phyloP scores from a whole-genome alignment of 2,888 invertebrate species.

The Galerucella calmariensis region DNA sequence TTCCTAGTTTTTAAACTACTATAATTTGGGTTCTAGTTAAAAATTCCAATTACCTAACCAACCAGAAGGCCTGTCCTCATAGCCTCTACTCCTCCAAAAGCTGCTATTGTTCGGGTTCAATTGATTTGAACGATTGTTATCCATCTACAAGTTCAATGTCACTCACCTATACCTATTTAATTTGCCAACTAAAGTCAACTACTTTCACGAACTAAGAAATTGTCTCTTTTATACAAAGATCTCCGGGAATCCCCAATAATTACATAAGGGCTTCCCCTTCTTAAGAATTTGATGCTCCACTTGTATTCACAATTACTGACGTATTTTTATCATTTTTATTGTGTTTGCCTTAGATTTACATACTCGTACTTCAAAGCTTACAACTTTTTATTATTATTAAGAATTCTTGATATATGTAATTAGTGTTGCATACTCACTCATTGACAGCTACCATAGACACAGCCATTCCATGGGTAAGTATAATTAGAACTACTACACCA shows the following conservation, averaged over 20 bases:
- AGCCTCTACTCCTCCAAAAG: constrained; percentile 32
- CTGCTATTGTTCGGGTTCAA: constrained; percentile 33
- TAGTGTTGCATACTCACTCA: too few species aligned
- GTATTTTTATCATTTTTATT: too few species aligned
- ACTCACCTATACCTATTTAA: not conserved
- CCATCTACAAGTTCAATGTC: not conserved
- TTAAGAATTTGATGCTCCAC: not conserved
- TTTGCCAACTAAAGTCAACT: not conserved
- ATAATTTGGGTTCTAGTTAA: not conserved
- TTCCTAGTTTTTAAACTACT: too few species aligned
- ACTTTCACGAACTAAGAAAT: not conserved
- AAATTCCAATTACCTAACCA: not conserved
- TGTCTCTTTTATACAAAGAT: not conserved
- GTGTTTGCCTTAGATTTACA: too few species aligned
- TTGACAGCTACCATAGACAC: too few species aligned
- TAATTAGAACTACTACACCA: too few species aligned
- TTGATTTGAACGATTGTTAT: constrained; percentile 39
- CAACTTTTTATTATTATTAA: too few species aligned
- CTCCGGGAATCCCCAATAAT: not conserved
- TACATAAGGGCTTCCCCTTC: not conserved
- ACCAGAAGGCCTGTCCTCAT: constrained; percentile 17
- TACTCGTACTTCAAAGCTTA: too few species aligned
- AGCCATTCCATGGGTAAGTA: too few species aligned
- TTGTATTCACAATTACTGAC: not conserved
- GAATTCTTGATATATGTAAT: too few species aligned